Evolutionary conservation across 2,888 invertebrate species (phyloP).

Genomic region (Harmothoe impar): DNA sequence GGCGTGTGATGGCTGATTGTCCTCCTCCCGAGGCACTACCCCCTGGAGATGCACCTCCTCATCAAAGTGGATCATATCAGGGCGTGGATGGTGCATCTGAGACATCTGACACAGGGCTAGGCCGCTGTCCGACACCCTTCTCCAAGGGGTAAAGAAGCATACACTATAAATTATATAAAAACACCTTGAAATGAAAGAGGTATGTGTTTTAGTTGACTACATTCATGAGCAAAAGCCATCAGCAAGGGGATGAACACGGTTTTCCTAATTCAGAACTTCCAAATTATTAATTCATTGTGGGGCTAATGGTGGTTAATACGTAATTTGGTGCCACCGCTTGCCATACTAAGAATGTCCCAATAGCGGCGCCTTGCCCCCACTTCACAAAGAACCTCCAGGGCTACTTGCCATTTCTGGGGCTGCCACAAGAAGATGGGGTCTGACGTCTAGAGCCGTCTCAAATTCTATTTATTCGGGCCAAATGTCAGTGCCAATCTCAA

Average conservation of each 20-base stretch:
- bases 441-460: background rate
- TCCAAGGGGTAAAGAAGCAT: background rate
- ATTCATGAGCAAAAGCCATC: too few relatives aligned
- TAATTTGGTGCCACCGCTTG: background rate
- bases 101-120: conserved; percentile 2
- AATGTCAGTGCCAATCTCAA: background rate
- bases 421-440: background rate
- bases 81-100: background rate
- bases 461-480: conserved; percentile 4
- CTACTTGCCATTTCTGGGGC: background rate
- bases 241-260: too few relatives aligned
- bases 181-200: background rate
- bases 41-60: background rate
- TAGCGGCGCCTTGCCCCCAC: background rate
- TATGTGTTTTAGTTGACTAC: too few relatives aligned
- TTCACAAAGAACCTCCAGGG: background rate
- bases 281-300: too few relatives aligned
- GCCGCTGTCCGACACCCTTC: background rate
- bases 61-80: conserved; percentile 36
- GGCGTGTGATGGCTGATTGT: conserved; percentile 4
- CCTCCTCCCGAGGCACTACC: background rate
- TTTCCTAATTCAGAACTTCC: too few relatives aligned
- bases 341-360: background rate
- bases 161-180: background rate
- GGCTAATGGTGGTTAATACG: too few relatives aligned